Base-by-base conservation (phyloP, 2,888 invertebrate species). In the Andrena flavipes region DNA sequence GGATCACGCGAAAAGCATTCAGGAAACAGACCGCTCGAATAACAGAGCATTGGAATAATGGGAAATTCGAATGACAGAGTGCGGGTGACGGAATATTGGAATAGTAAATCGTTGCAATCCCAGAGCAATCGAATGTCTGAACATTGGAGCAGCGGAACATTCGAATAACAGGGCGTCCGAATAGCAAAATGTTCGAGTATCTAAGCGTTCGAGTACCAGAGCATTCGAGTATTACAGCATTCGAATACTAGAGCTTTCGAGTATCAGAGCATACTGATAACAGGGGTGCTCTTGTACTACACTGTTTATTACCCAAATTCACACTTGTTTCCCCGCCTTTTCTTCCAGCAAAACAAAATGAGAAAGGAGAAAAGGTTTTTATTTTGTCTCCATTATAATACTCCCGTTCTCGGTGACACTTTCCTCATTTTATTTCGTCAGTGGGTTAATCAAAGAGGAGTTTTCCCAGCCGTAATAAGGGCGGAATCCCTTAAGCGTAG, bases 401-500 rank as follows among this genome's bases (percentile, higher is more conserved):
- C 33, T 6, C 8, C 33, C 42, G 0, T 29, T 35, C 33, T 69
- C 54, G 23, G 42, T 42, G 54, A 56, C 54, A 10, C 23, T 10
- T 3, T 13, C 56, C 10, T 56, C 23, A 56, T 76, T 67, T 42
- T 54, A 56, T 70, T 70, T 51, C 35, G 29, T 62, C 35, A 29
- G 29, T 20, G 65, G 16, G n/a, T 51, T 74, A 81, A 80, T 70
- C 70, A 75, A 80, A 75, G 62, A 59, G 62, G 75, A n/a, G 10
- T 23, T 30, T 69, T 67, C 65, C 69, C 10, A 10, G 48, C 20
- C 70, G 70, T 75, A 82, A 82, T 82, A 82, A 75, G 75, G 71
- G 33, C 63, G 80, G 75, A 82, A 71, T 75, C 71, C 75, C 56
- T 67, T 35, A 67, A 80, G 75, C 60, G 48, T 51, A 49, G 69